Base-by-base conservation (phyloP, 2,888 invertebrate species). In the Lissocephala sabroskyi region DNA sequence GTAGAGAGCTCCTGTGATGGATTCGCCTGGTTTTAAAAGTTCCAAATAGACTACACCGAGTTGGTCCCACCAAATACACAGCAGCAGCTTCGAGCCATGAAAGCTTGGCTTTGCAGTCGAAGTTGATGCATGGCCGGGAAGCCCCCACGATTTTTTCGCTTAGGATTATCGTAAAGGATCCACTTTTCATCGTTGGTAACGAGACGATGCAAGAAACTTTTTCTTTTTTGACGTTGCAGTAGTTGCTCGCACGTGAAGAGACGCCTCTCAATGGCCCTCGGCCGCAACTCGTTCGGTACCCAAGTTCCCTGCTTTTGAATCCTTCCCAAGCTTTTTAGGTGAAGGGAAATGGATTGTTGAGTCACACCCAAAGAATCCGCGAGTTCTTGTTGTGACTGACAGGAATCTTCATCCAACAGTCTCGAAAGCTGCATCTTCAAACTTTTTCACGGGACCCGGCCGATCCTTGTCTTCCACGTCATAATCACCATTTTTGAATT, bases 401-500 rank as follows among this genome's bases (percentile, higher is more conserved):
- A 26, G 26, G 4, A 26, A 26, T 6, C 5, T 26, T 9, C 9
- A 26, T 4, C 11, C n/a, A 29, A 11, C 6, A n/a, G 10, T 29
- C n/a, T 2, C n/a, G 2, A 29, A 29, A n/a, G 11, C 14, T n/a
- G 5, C 11, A 17, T 35, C 16, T 35, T 35, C 35, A 9, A 16
- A 35, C 35, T 3, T 35, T 35, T 35, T n/a, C 7, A 14, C n/a
- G 13, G n/a, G 10, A n/a, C 4, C 5, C n/a, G 29, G 6, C 10
- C 6, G 29, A 3, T 29, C 5, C 29, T 35, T 13, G 19, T 35
- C 17, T 35, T 35, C 17, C 35, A 35, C 9, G 41, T 29, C 16
- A 2, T 26, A 41, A 41, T 41, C 26, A 26, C 26, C 23, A 28
- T 19, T 40, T 40, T 40, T 40, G 28, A 40, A 28, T 10, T 13